phyloP scores from a whole-genome alignment of 2,113 vertebrate genomes.

The Pachyramphus minor region DNA sequence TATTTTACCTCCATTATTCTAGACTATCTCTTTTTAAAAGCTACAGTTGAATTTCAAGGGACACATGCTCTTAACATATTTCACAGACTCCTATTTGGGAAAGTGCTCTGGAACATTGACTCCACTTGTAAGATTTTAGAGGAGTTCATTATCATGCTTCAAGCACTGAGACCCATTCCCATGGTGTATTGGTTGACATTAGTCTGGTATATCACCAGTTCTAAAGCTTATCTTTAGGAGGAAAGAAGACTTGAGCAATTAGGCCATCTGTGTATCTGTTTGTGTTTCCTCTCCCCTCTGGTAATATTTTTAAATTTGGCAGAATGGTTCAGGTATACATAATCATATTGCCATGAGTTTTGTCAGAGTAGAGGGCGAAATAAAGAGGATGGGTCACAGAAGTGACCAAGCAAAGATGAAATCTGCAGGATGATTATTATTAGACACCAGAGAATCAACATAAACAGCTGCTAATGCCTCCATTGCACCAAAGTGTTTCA shows the following conservation, averaged over 20 bases:
- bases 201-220: not conserved
- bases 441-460: not conserved
- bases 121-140: not conserved
- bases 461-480: not conserved
- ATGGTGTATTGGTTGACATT: not conserved
- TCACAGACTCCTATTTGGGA: conserved; percentile 5
- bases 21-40: not conserved
- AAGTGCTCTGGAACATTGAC: conserved; percentile 35
- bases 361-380: not conserved
- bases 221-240: not conserved
- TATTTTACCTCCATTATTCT: not conserved
- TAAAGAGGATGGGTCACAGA: not conserved
- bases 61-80: not conserved
- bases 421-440: not conserved
- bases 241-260: not conserved
- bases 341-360: not conserved
- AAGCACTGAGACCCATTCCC: not conserved
- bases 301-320: not conserved
- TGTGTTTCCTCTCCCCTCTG: not conserved
- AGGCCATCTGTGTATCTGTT: conserved; percentile 6
- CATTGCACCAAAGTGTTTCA: not conserved
- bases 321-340: not conserved
- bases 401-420: not conserved
- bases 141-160: not conserved
- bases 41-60: conserved; percentile 10